Percentiles rank a stretch among this genome's conserved stretches.
These are phyloP conservation scores for Plagiodera versicolora DNA, from an alignment of 2,888 invertebrate genomes.

Conservation along the genomic window DNA sequence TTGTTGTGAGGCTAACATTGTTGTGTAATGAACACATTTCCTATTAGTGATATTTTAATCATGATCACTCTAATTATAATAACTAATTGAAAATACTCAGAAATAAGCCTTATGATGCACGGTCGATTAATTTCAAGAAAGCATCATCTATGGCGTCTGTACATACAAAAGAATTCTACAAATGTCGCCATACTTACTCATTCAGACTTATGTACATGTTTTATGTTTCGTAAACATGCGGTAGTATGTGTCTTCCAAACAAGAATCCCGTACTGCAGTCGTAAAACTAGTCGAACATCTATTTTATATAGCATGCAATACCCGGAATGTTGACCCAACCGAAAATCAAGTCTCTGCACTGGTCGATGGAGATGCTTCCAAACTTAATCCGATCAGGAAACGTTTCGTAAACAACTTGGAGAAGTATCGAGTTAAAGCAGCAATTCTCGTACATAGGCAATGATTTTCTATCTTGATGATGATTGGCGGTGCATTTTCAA, in stretches of 20 bases:
- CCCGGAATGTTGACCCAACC: slow-evolving; percentile 18
- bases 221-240: slow-evolving; percentile 5
- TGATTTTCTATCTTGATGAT: too few relatives aligned
- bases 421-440: too few relatives aligned
- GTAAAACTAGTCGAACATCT: slow-evolving; percentile 7
- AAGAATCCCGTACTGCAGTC: slow-evolving; percentile 3
- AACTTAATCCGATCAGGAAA: slow-evolving; percentile 13
- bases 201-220: not conserved
- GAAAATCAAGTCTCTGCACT: slow-evolving; percentile 13
- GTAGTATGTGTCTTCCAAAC: not conserved
- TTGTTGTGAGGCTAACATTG: too few relatives aligned
- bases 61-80: too few relatives aligned
- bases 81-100: too few relatives aligned
- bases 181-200: not conserved
- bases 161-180: not conserved
- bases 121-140: too few relatives aligned
- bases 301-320: slow-evolving; percentile 1
- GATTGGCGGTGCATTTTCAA: too few relatives aligned
- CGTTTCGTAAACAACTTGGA: not conserved
- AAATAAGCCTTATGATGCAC: too few relatives aligned
- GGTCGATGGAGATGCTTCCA: slow-evolving; percentile 11
- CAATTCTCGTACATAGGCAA: too few relatives aligned
- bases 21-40: too few relatives aligned
- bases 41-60: too few relatives aligned
- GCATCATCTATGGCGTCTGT: too few relatives aligned